Evolutionary conservation across 2,113 vertebrate species (phyloP), one percentile per base, ranked within the genome.

Genomic region (Pygoscelis adeliae): DNA sequence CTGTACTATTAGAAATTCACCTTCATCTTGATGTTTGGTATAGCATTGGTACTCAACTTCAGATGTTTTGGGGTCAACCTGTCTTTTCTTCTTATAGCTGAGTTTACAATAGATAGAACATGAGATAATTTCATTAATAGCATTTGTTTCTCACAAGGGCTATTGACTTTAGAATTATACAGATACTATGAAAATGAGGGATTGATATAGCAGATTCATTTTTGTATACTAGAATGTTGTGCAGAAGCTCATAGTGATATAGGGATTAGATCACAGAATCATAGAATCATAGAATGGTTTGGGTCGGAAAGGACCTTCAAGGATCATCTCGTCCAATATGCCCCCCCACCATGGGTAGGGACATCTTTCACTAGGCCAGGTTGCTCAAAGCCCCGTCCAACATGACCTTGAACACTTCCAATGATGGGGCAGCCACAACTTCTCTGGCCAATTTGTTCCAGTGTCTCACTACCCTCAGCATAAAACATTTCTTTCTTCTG

Each of bases 1-100:
- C 1, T 58, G 8, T 47, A 36, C 16, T 19, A 26, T 30, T 32
- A 77, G 30, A 87, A 92, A 70, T 56, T 53, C 5, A 40, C 38
- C 16, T 34, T 63, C 38, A 59, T 87, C 90, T 90, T 69, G 59
- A 67, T 55, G 46, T 15, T 84, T 87, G n/a, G 2, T 49, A 63
- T 92, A 55, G 36, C 26, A 69, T 16, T 80, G 29, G 36, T 36
- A 20, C 46, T 94, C 85, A 92, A 67, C 50, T 47, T 76, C 21
- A 77, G 27, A 71, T 44, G 16, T 74, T 80, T 77, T 89, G 52
- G 15, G 13, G 47, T 69, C 44, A 69, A 13, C 22, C 15, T 74
- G 56, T 53, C 46, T 83, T 96, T 80, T 95, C 38, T 83, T 92
- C 46, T 82, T 69, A 62, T 49, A 94, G 36, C 47, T 97, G 74